phyloP scores from a whole-genome alignment of 2,888 invertebrate genomes.

The Orchesellides sinensis region DNA sequence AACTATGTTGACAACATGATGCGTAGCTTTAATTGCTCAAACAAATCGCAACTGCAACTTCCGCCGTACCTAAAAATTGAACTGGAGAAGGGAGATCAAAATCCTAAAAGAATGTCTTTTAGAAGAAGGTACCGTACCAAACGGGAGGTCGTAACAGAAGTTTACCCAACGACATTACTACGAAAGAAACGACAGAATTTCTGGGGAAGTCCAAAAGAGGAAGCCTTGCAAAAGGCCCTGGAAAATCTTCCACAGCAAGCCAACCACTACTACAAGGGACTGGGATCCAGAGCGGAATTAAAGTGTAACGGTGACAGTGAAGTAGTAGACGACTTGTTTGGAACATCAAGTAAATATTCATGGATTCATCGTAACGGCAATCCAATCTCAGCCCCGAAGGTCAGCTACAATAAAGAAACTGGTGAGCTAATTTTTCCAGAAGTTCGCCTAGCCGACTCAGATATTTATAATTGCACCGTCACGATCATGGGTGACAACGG shows the following conservation, averaged over 20 bases:
- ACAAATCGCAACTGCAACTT: too few species aligned
- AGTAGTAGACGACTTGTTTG: background rate
- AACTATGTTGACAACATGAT: too few species aligned
- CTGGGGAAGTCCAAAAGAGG: too few species aligned
- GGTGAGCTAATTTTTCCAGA: constrained; percentile 2
- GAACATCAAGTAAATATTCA: background rate
- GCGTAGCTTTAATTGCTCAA: too few species aligned
- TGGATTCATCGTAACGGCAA: constrained; percentile 24
- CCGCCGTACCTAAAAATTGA: too few species aligned
- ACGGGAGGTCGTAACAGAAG: too few species aligned
- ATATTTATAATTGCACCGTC: constrained; percentile 34
- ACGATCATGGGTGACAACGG: background rate
- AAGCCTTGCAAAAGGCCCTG: too few species aligned
- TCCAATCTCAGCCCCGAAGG: constrained; percentile 29
- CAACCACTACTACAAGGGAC: background rate
- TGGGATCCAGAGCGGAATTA: background rate
- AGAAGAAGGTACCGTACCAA: too few species aligned
- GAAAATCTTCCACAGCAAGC: background rate
- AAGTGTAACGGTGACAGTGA: constrained; percentile 9
- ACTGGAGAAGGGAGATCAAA: too few species aligned
- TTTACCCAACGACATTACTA: too few species aligned
- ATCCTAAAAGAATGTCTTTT: too few species aligned
- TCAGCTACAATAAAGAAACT: background rate
- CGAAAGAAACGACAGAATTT: too few species aligned
- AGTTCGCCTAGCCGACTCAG: constrained; percentile 33